These are phyloP conservation scores for Macquaria australasica DNA, from an alignment of 2,113 vertebrate genomes.

Conservation along the genomic window DNA sequence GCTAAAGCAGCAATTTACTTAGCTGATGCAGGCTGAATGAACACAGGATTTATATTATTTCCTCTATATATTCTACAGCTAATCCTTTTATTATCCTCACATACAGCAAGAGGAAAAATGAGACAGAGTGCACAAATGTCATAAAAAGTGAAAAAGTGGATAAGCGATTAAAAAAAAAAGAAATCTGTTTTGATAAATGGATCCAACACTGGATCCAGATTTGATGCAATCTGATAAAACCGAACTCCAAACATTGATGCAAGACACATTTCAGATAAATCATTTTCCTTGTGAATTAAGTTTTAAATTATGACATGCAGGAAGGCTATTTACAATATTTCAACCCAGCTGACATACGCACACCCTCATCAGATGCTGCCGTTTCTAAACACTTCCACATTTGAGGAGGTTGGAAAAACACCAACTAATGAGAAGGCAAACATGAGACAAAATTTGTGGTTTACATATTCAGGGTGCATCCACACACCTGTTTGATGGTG, in stretches of 20 bases:
- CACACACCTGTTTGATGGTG: slow-evolving; percentile 92
- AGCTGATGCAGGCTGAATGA: neutral
- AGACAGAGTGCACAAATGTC: neutral
- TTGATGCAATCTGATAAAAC: neutral
- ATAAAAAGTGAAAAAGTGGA: neutral
- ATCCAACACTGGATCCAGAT: neutral
- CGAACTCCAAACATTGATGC: neutral
- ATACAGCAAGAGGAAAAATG: neutral
- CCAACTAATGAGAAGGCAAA: neutral
- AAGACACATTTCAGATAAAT: neutral
- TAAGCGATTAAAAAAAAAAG: neutral
- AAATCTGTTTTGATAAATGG: neutral
- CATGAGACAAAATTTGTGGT: neutral
- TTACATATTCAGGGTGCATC: neutral
- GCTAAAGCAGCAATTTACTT: neutral
- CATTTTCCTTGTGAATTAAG: neutral
- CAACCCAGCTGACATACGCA: neutral
- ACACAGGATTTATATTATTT: neutral
- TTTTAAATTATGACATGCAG: no score
- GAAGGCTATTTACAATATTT: neutral
- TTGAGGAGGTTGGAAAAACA: neutral
- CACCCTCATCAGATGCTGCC: neutral
- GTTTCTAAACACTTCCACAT: neutral
- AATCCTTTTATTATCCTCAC: slow-evolving; percentile 2
- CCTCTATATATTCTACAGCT: neutral